phyloP scores from a whole-genome alignment of 2,113 vertebrate species.

The Progne subis region DNA sequence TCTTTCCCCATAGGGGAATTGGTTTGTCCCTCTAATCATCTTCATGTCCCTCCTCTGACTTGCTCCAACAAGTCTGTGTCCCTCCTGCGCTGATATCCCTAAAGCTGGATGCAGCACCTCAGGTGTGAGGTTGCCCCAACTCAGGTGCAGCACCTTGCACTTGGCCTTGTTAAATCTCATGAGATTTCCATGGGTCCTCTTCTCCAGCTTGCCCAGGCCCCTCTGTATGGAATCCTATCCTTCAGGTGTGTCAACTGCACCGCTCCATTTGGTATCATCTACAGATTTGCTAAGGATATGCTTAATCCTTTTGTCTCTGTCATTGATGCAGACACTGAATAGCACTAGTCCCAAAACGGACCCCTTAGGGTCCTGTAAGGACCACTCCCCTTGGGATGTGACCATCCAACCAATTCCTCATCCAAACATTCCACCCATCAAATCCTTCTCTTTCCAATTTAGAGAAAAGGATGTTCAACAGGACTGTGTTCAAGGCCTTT shows the following conservation, averaged over 20 bases:
- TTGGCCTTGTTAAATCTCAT: not conserved
- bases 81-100: not conserved
- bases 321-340: not conserved
- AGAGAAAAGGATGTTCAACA: not conserved
- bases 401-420: not conserved
- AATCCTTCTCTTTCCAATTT: not conserved
- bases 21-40: not conserved
- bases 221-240: not conserved
- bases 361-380: not conserved
- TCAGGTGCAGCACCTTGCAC: not conserved
- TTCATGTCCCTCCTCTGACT: not conserved
- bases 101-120: not conserved
- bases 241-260: not conserved
- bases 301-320: not conserved
- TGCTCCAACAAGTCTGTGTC: not conserved
- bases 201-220: fast-evolving
- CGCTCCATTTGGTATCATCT: not conserved
- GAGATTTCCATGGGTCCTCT: not conserved
- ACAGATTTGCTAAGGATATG: not conserved
- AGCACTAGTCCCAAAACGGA: not conserved
- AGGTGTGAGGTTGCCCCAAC: not conserved
- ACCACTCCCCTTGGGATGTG: fast-evolving
- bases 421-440: not conserved
- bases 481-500: not conserved
- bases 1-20: not conserved